Base-by-base conservation (phyloP, 2,797 vertebrate genomes). In the Morelia viridis region DNA sequence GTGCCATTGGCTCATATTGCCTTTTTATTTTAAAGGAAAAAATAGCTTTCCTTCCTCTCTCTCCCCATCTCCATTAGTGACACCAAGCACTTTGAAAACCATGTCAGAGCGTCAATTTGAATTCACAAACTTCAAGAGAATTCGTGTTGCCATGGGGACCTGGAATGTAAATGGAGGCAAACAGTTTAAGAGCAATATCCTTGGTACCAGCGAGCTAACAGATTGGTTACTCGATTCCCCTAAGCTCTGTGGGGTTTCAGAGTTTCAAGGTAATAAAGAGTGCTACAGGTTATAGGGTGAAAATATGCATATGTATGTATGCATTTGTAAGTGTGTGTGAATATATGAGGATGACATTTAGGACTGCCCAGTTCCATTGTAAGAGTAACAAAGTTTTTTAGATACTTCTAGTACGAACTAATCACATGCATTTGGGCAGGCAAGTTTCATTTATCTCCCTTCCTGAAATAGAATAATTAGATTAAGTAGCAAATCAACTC, bases 131-230 rank as follows among this genome's bases (percentile, higher is more conserved):
- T 97, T 97, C 94, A 98, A 96, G 86, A 96, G 96, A n/a, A 71
- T 97, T 92, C 97, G 94, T 17, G 64, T 98, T 56, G 97, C 98
- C 4, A 95, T 94, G 85, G 98, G 98, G 35, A 98, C 98, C 62
- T 98, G 98, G 98, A 98, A 98, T 0, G 97, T 98, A 91, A 98
- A 98, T 0, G 98, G 98, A 0, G 98, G 98, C 4, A 98, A 98
- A 92, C 98, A 98, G 85, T 98, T 98, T 96, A 95, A 97, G 65
- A 98, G 97, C 95, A 97, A 98, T 80, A 96, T 98, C 89, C 97
- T 98, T 0, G 96, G 97, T 46, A 97, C 97, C 0, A 96, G 96
- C 0, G 97, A 98, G 83, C 96, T 98, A 85, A 97, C 97, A 2
- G 97, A 98, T 84, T 98, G 98, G 98, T 96, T 98, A 84, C 95